Base-by-base conservation (phyloP, 1,140 invertebrate species). In the Neodiprion pinetum region DNA sequence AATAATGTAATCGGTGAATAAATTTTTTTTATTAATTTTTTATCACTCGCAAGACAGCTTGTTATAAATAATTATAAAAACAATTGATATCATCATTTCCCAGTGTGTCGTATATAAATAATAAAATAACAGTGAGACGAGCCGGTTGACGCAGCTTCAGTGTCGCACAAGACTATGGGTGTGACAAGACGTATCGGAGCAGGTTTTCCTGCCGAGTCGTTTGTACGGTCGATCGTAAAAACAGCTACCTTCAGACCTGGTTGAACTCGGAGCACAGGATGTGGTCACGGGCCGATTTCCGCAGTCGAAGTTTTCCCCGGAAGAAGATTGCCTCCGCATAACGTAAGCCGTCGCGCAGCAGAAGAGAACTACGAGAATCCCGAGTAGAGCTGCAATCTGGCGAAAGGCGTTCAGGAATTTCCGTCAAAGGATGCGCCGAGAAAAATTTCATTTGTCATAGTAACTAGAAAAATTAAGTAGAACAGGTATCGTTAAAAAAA, bases 301-400 rank as follows among this genome's bases (percentile, higher is more conserved):
- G 53, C 71, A 72, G 14, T 75, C 75, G 28, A 74, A 65, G 21
- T 10, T 74, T 65, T 67, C 17, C 48, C 72, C 70, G 2, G 73
- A 40, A 48, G 74, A 71, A 48, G 73, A 67, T 17, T 73, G 73
- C 14, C 67, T 72, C 23, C 70, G 71, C 23, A 76, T 67, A 40
- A 79, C 12, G 66, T 74, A 65, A 9, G 74, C 72, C 73, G 74
- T 77, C 67, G 72, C 74, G 74, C 75, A 79, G 72, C 72, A 77
- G 17, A 71, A 77, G 23, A 77, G 7, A 21, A 77, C 71, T 0
- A 75, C 68, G 21, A 79, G 53, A n/a, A 75, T 50, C 48, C 75
- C 74, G 14, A 79, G 66, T 48, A 79, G 50, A 12, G 67, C 73
- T 23, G 71, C 77, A 21, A 75, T 79, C 77, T 79, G 53, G n/a